phyloP scores from a whole-genome alignment of 1,140 invertebrate genomes.

The Pseudobourletiella spinata region DNA sequence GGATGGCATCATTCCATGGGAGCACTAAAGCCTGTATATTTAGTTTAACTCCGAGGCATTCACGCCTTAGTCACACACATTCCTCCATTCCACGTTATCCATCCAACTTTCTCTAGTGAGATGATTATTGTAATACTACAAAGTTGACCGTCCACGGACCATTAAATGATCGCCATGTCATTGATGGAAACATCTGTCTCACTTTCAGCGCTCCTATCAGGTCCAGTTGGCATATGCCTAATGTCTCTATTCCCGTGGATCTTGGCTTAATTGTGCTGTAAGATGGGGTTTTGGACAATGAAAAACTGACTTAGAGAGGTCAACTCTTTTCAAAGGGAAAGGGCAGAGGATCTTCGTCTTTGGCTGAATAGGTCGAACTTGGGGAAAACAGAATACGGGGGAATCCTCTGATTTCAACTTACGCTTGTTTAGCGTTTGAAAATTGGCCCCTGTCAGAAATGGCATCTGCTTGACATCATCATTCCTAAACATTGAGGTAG shows the following conservation, averaged over 20 bases:
- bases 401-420: too few species aligned
- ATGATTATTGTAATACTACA: neutral
- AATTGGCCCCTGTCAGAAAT: neutral
- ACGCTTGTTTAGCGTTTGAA: too few species aligned
- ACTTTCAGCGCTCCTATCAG: neutral
- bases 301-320: too few species aligned
- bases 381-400: neutral
- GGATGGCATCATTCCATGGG: neutral
- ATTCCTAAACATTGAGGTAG: too few species aligned
- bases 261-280: neutral
- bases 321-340: neutral
- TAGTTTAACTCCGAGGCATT: neutral
- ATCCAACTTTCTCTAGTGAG: neutral
- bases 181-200: slow-evolving; percentile 1
- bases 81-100: neutral
- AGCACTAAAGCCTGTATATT: neutral
- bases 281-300: too few species aligned
- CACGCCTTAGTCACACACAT: neutral
- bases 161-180: neutral
- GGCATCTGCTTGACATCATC: too few species aligned
- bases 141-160: neutral
- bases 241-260: neutral
- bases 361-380: neutral
- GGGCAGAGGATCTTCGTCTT: neutral
- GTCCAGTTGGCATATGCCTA: neutral